phyloP scores from a whole-genome alignment of 1,140 invertebrate species.

The Diabrotica virgifera region DNA sequence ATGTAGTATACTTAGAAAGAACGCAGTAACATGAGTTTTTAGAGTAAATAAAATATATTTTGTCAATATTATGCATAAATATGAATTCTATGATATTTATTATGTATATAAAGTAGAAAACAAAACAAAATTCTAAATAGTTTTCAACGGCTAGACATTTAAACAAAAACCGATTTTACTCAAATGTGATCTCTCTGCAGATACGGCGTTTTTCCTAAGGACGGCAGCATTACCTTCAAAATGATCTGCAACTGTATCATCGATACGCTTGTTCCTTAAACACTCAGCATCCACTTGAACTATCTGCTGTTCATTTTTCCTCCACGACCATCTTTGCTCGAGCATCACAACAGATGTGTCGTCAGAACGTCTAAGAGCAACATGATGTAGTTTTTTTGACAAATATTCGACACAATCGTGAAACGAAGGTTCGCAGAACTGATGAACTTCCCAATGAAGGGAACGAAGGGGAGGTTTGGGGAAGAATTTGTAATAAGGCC shows the following conservation, averaged over 20 bases:
- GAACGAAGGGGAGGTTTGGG: slow-evolving; percentile 55
- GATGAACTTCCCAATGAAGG: slow-evolving; percentile 60
- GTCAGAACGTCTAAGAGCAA: slow-evolving; percentile 49
- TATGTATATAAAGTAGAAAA: too few species aligned
- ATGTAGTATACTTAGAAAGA: too few species aligned
- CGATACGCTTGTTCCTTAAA: slow-evolving; percentile 45
- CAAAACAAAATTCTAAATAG: too few species aligned
- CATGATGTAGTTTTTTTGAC: slow-evolving; percentile 45
- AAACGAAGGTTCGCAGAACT: slow-evolving; percentile 55
- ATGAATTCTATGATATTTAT: too few species aligned
- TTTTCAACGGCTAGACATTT: too few species aligned
- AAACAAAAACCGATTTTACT: too few species aligned
- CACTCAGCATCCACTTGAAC: slow-evolving; percentile 52
- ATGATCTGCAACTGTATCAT: slow-evolving; percentile 50
- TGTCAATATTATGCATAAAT: too few species aligned
- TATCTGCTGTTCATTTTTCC: slow-evolving; percentile 46
- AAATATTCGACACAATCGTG: slow-evolving; percentile 57
- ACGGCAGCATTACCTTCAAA: slow-evolving; percentile 53
- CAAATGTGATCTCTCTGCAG: too few species aligned
- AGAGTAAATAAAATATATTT: too few species aligned
- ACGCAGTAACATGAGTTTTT: too few species aligned
- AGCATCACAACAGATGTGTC: slow-evolving; percentile 53
- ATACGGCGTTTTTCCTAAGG: too few species aligned
- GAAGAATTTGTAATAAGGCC: slow-evolving; percentile 49
- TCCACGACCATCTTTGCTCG: slow-evolving; percentile 49